A percentile compares a stretch with the other conserved stretches of the same genome.
Evolutionary conservation across 1,140 invertebrate genomes (phyloP).

Genomic region (Drosophila pruinosa): DNA sequence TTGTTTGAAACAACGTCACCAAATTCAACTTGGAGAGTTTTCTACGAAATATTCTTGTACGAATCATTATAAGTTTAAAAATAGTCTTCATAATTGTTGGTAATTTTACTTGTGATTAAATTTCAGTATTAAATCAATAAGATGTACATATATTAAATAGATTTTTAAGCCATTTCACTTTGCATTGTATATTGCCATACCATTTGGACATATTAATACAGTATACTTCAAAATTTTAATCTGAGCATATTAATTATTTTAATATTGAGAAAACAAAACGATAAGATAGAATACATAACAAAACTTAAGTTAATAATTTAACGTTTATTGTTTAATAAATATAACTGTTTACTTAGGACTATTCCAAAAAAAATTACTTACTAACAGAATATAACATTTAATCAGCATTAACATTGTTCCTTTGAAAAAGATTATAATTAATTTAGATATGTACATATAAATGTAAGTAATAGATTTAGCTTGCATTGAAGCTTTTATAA

Average conservation of each 20-base stretch:
- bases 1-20: slow-evolving; percentile 3
- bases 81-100: not conserved
- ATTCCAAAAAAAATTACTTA: not conserved
- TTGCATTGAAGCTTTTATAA: not conserved
- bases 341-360: too few species aligned
- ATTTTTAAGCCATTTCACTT: too few species aligned
- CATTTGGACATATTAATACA: too few species aligned
- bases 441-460: not conserved
- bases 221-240: too few species aligned
- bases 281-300: too few species aligned
- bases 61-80: not conserved
- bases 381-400: not conserved
- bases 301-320: too few species aligned
- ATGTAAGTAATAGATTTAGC: not conserved
- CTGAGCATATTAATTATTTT: too few species aligned
- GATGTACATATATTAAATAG: too few species aligned
- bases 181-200: too few species aligned
- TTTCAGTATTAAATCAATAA: too few species aligned
- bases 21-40: not conserved
- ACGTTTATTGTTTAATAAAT: too few species aligned
- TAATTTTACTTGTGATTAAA: not conserved
- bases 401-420: not conserved
- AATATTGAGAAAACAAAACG: too few species aligned
- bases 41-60: not conserved
- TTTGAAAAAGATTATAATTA: not conserved